phyloP scores from a whole-genome alignment of 2,797 vertebrate genomes.

The Huso huso region DNA sequence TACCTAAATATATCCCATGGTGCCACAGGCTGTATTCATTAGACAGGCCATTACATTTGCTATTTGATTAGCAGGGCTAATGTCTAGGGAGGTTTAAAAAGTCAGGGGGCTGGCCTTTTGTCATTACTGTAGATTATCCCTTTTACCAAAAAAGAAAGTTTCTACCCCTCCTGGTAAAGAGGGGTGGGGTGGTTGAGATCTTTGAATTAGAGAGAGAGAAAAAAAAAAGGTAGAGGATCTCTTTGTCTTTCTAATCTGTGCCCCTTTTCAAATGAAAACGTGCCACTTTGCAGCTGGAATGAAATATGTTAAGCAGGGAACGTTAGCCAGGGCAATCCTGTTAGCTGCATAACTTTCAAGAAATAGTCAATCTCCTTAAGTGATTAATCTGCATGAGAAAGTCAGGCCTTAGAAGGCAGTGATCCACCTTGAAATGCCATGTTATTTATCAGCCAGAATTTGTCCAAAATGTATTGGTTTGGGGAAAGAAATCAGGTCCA shows the following conservation, averaged over 20 bases:
- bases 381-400: slow-evolving; percentile 64
- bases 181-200: neutral
- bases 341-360: slow-evolving; percentile 44
- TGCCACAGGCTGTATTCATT: too few species aligned
- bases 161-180: slow-evolving; percentile 18
- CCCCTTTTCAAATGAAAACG: slow-evolving; percentile 53
- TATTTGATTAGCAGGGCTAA: neutral
- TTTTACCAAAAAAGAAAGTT: slow-evolving; percentile 45
- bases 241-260: slow-evolving; percentile 46
- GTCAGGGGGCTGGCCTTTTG: slow-evolving; percentile 40
- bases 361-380: slow-evolving; percentile 52
- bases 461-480: slow-evolving; percentile 6
- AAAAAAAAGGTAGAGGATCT: slow-evolving; percentile 40
- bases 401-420: slow-evolving; percentile 44
- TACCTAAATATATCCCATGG: too few species aligned
- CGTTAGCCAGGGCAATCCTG: slow-evolving; percentile 60
- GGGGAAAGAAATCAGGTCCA: neutral
- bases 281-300: slow-evolving; percentile 41
- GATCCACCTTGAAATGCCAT: slow-evolving; percentile 34
- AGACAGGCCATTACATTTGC: neutral
- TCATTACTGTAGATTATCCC: slow-evolving; percentile 49
- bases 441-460: slow-evolving; percentile 21
- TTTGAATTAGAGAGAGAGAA: slow-evolving; percentile 11
- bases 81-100: slow-evolving; percentile 24
- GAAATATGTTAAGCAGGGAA: slow-evolving; percentile 48